Evolutionary conservation across 2,113 vertebrate genomes (phyloP), one percentile per base, ranked within the genome.

Genomic region (Anas platyrhynchos): DNA sequence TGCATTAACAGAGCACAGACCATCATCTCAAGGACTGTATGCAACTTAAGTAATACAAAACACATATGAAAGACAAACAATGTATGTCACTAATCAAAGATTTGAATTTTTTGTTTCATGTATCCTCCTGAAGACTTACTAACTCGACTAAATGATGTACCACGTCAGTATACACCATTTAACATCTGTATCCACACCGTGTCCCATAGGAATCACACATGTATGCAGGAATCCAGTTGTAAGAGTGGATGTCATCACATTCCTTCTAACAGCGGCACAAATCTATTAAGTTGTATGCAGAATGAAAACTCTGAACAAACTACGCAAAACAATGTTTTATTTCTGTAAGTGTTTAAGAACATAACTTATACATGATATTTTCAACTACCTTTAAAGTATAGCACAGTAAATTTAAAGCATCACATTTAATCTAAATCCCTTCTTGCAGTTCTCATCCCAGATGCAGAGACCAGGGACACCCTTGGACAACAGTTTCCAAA

Each of bases 251-350:
- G 61, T 73, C 83, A 59, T 31, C 27, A 2, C 3, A 56, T 4
- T 86, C 67, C 77, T 88, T 54, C 34, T 54, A 84, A 69, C 3
- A 50, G 17, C 72, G 41, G 55, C 84, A 95, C 62, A 65, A 26
- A 25, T 11, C 73, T 67, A 18, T 6, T n/a, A 10, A 6, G 3
- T 8, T 76, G 55, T 6, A 61, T 83, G 67, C 75, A 94, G 88
- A 96, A 96, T n/a, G 46, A 86, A 91, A 83, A 86, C 67, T 75
- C 81, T 66, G 73, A 88, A 29, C 50, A 83, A 89, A 26, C 93
- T 67, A 58, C 0, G 25, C 31, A 88, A 52, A 56, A 25, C 25
- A 71, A 17, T 62, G 46, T 56, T 94, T 91, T 93, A 94, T 91
- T 91, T 26, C 18, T 11, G 43, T 6, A 4, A 32, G 22, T 43